phyloP scores from a whole-genome alignment of 2,888 invertebrate species.

The Volucella inflata region DNA sequence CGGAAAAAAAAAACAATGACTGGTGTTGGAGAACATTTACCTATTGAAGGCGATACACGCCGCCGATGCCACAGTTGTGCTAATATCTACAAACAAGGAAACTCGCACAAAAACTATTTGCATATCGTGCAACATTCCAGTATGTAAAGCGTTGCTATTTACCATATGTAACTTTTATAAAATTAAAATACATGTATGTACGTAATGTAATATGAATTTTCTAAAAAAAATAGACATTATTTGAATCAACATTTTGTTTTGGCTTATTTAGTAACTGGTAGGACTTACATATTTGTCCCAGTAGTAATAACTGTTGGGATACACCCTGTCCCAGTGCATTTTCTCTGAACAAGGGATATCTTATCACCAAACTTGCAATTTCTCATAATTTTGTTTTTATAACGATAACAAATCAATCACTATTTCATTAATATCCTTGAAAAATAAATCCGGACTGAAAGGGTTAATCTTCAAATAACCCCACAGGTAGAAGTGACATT shows the following conservation, averaged over 20 bases:
- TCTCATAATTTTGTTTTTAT: too few species aligned
- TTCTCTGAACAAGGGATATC: too few species aligned
- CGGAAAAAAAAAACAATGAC: conserved; percentile 2
- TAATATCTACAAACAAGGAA: not conserved
- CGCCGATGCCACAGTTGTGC: not conserved
- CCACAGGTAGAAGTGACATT: too few species aligned
- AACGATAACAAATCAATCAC: too few species aligned
- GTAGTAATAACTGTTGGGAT: too few species aligned
- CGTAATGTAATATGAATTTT: not conserved
- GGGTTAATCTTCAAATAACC: too few species aligned
- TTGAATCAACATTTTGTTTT: conserved; percentile 1
- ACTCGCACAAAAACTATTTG: conserved; percentile 6
- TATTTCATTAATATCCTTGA: too few species aligned
- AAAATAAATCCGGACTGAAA: too few species aligned
- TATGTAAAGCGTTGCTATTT: not conserved
- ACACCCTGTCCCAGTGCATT: too few species aligned
- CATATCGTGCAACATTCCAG: conserved; percentile 11
- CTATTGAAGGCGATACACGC: conserved; percentile 5
- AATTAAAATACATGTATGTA: conserved; percentile 2
- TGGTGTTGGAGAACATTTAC: conserved; percentile 3
- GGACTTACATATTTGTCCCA: too few species aligned
- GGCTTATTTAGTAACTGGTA: too few species aligned
- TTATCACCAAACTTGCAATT: too few species aligned
- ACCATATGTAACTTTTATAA: conserved; percentile 3
- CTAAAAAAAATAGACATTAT: not conserved